These are phyloP conservation scores for Pasiphila rectangulata DNA, from an alignment of 2,888 invertebrate species.

Conservation along the genomic window DNA sequence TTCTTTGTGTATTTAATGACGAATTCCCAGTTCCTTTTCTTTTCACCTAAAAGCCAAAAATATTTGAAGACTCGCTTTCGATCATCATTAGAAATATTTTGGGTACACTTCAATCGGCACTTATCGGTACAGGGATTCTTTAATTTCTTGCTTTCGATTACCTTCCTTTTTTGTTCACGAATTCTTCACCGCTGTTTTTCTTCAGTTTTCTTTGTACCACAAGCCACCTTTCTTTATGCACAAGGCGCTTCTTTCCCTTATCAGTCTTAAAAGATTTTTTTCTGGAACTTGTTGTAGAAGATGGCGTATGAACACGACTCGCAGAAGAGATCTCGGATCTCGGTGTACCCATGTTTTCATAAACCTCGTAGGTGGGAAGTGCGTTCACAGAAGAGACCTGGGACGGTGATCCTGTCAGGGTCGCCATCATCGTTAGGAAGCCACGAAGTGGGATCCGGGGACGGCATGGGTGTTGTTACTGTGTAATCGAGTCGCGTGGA, in stretches of 20 bases:
- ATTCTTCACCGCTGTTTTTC: too few species aligned
- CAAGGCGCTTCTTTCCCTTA: too few species aligned
- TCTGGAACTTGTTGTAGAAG: too few species aligned
- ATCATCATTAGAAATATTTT: not conserved
- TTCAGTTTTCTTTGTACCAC: too few species aligned
- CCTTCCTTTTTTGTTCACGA: too few species aligned
- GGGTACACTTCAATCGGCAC: too few species aligned
- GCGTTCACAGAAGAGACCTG: not conserved
- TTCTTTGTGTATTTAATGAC: not conserved
- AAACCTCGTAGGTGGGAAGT: not conserved
- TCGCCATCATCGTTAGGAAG: not conserved
- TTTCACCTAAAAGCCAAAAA: slow-evolving; percentile 1
- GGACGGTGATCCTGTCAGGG: not conserved
- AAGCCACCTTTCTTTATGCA: too few species aligned
- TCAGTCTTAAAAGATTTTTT: too few species aligned
- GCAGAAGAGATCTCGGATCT: not conserved
- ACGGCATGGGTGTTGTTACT: not conserved
- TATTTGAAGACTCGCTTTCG: slow-evolving; percentile 1
- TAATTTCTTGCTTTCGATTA: too few species aligned
- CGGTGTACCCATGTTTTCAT: not conserved
- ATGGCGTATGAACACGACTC: too few species aligned
- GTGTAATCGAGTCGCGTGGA: not conserved
- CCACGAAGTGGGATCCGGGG: not conserved
- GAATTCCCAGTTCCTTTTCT: not conserved
- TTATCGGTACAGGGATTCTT: too few species aligned